Conservation (phyloP, 2,888 invertebrate genomes). For the Thecophora atra region DNA sequence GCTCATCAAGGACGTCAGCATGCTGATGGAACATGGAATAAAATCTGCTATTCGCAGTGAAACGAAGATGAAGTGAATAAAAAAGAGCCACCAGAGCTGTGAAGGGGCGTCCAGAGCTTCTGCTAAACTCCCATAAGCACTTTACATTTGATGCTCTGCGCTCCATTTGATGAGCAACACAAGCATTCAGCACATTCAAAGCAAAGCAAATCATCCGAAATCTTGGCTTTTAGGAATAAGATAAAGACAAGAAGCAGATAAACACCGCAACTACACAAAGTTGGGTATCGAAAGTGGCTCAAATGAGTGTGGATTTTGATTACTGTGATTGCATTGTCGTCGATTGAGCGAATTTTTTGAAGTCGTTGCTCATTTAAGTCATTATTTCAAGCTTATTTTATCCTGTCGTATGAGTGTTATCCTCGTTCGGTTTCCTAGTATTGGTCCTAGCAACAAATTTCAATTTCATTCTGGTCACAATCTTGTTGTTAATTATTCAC, state of each 20-base stretch:
- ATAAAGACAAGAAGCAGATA: neutral
- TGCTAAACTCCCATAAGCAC: neutral
- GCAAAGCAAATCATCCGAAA: neutral
- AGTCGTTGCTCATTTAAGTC: constrained; percentile 18
- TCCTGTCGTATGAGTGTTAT: neutral
- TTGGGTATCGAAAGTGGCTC: neutral
- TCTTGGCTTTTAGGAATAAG: neutral
- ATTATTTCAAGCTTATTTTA: neutral
- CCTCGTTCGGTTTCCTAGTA: neutral
- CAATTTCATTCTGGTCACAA: too few species aligned
- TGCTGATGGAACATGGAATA: neutral
- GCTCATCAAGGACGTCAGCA: neutral
- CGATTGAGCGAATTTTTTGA: constrained; percentile 30
- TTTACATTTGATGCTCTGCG: constrained; percentile 4
- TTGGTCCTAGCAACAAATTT: too few species aligned
- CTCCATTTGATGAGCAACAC: neutral
- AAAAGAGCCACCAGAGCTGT: neutral
- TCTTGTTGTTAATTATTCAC: too few species aligned
- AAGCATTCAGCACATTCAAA: neutral
- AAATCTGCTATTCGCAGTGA: neutral
- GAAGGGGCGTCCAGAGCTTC: neutral
- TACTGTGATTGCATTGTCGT: constrained; percentile 34
- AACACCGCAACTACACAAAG: neutral
- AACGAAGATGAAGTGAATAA: constrained; percentile 1
- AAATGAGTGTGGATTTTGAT: neutral